These are phyloP conservation scores for Ridgeia piscesae DNA, from an alignment of 1,140 invertebrate genomes.

Conservation along the genomic window DNA sequence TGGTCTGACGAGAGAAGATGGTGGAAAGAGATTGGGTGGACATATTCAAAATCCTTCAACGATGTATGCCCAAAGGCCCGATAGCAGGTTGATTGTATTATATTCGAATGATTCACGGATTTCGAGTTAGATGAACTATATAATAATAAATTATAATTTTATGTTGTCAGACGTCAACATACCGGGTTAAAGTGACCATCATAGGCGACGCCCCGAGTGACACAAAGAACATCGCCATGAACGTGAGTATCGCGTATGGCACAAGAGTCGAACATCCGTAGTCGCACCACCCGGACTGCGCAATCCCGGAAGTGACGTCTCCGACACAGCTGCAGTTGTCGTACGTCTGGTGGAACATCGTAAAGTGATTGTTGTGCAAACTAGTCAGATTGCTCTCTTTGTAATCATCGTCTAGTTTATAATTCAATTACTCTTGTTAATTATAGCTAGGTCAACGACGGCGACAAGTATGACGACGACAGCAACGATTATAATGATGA, in stretches of 20 bases:
- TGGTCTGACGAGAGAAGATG: too few relatives aligned
- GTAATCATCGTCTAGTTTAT: not conserved
- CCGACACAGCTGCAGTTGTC: not conserved
- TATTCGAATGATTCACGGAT: too few relatives aligned
- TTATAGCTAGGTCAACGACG: too few relatives aligned
- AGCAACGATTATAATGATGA: too few relatives aligned
- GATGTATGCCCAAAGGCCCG: too few relatives aligned
- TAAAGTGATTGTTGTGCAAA: not conserved
- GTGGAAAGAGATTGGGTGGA: too few relatives aligned
- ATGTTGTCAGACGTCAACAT: not conserved
- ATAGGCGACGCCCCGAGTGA: not conserved
- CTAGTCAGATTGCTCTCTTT: not conserved
- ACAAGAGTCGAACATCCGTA: not conserved
- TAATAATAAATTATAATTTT: too few relatives aligned
- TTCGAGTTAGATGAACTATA: too few relatives aligned
- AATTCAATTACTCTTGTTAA: not conserved
- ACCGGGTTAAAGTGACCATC: not conserved
- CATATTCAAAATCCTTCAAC: too few relatives aligned
- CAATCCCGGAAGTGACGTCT: not conserved
- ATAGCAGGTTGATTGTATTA: too few relatives aligned
- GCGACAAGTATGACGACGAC: too few relatives aligned
- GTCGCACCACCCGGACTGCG: not conserved
- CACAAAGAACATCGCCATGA: not conserved
- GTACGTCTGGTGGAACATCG: not conserved
- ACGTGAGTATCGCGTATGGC: not conserved